Conservation (phyloP, 2,113 vertebrate genomes). For the Oreochromis spilurus region DNA sequence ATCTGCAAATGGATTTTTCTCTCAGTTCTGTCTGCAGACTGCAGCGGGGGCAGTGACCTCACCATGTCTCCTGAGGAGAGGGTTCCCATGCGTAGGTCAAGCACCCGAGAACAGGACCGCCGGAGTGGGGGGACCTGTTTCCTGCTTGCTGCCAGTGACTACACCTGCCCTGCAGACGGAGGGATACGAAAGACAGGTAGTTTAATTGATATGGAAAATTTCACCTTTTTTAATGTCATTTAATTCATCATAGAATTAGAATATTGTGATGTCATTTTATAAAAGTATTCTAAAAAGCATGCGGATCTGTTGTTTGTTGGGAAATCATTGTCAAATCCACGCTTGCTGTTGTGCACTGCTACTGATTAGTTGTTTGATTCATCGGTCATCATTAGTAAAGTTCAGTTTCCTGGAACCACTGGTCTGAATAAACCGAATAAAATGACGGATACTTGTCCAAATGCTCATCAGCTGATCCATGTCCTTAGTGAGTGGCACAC, state of each 20-base stretch:
- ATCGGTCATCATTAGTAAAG: background rate
- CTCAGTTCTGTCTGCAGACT: constrained; percentile 89
- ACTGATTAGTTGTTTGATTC: background rate
- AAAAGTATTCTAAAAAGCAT: background rate
- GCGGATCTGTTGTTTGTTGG: background rate
- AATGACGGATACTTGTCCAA: background rate
- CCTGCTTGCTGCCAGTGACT: constrained; percentile 91
- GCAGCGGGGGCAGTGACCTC: constrained; percentile 91
- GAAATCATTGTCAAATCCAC: background rate
- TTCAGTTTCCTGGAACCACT: background rate
- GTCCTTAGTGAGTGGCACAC: constrained; percentile 37
- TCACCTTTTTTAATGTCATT: background rate
- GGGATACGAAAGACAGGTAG: constrained; percentile 85
- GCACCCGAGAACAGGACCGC: constrained; percentile 88
- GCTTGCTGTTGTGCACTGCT: background rate
- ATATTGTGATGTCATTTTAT: background rate
- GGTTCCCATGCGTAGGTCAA: constrained; percentile 89
- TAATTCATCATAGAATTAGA: background rate
- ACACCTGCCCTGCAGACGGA: constrained; percentile 88
- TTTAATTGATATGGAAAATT: background rate
- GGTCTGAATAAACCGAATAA: background rate
- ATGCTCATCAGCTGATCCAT: constrained; percentile 33
- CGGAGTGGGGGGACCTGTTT: constrained; percentile 90
- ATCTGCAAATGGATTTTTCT: background rate
- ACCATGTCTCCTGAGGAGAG: constrained; percentile 88